Base-by-base conservation (phyloP, 2,113 vertebrate species). In the Oophaga pumilio region DNA sequence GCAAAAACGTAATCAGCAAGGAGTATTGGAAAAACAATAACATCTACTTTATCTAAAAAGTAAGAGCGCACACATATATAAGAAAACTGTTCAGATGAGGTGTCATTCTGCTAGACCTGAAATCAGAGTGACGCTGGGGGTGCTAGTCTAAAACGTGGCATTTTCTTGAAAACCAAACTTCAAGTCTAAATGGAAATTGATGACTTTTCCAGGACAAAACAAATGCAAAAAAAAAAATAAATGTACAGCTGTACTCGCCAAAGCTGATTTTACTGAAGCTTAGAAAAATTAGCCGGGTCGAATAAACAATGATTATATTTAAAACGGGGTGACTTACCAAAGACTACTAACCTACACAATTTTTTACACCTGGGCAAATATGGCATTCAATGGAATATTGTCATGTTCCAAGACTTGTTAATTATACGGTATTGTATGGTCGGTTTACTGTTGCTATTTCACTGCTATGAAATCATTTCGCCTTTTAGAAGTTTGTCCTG, bases 11-110 rank as follows among this genome's bases (percentile, higher is more conserved):
- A 86, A 86, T 86, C 76, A 86, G 85, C 62, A 11, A 79, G 76
- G 14, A 79, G 85, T 86, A 86, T 86, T 86, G 76, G 76, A 86
- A 86, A 86, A 80, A 85, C 84, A 85, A 79, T 86, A 86, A 86
- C 84, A 77, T 86, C 74, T 77, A 77, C 84, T 86, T 86, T 57
- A 69, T 86, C 76, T 79, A 79, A 49, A 79, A 69, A 69, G 62
- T 86, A 68, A 86, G 73, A 57, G 22, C 43, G n/a, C 59, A 77
- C 73, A 86, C 74, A 77, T 78, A 86, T 86, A 86, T 52, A 80
- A 69, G 62, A 86, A 86, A 77, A 76, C 33, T 80, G 59, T 79
- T 69, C 60, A 64, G 59, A 79, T 79, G 74, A 77, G 85, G 62
- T 69, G 76, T 86, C 60, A 78, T 57, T 79, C 43, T 78, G 82